Evolutionary conservation across 1,140 invertebrate species (phyloP).

Genomic region (Rhyzopertha dominica): DNA sequence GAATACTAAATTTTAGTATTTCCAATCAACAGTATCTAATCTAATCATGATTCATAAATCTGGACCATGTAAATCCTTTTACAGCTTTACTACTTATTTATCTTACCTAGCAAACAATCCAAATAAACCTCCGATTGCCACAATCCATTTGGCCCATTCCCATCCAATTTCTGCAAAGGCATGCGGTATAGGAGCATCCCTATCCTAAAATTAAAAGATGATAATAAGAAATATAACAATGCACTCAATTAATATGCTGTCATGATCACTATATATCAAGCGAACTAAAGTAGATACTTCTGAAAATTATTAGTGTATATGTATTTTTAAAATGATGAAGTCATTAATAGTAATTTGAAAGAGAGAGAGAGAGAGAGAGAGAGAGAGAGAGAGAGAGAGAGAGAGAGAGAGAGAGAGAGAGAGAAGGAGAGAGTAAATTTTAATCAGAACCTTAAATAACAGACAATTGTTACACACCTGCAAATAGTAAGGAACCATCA

Average conservation of each 20-base stretch:
- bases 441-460: not conserved
- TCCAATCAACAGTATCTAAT: slow-evolving; percentile 6
- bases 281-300: too few species aligned
- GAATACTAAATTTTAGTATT: slow-evolving; percentile 1
- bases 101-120: slow-evolving; percentile 68
- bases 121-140: slow-evolving; percentile 70
- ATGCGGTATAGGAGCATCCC: slow-evolving; percentile 64
- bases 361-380: too few species aligned
- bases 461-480: slow-evolving; percentile 64
- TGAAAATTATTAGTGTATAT: too few species aligned
- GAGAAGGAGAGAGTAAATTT: not conserved
- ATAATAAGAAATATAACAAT: slow-evolving; percentile 8
- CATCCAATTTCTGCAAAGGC: slow-evolving; percentile 67
- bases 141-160: slow-evolving; percentile 68
- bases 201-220: slow-evolving; percentile 48
- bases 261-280: too few species aligned
- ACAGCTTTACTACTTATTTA: slow-evolving; percentile 12
- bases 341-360: too few species aligned
- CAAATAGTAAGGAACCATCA: slow-evolving; percentile 90
- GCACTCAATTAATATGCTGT: slow-evolving; percentile 2
- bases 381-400: too few species aligned
- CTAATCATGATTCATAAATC: slow-evolving; percentile 11
- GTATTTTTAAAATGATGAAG: too few species aligned
- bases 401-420: slow-evolving; percentile 3
- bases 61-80: slow-evolving; percentile 5